Conservation (phyloP, 1,140 invertebrate genomes). For the Littorina saxatilis region DNA sequence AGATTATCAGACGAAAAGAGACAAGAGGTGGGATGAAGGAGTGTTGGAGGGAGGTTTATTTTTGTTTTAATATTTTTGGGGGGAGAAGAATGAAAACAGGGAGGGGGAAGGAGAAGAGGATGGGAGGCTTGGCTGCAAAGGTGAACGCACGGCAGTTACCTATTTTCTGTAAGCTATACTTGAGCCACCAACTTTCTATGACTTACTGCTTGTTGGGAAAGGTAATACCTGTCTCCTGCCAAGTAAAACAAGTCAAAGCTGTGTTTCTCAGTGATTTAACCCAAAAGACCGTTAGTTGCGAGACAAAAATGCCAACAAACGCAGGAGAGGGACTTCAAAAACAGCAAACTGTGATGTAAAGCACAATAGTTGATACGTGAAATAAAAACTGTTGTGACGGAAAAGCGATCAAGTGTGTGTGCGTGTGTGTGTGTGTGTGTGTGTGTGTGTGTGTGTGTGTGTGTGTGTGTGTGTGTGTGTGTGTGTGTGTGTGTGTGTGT, state of each 20-base stretch:
- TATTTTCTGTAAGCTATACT: neutral
- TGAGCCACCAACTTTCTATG: neutral
- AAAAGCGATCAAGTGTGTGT: too few species aligned
- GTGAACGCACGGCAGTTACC: neutral
- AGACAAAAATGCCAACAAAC: neutral
- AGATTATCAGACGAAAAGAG: too few species aligned
- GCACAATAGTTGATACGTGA: too few species aligned
- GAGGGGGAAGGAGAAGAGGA: slow-evolving; percentile 13
- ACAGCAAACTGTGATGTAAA: too few species aligned
- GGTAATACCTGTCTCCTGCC: too few species aligned
- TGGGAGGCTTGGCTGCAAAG: neutral
- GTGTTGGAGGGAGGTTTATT: too few species aligned
- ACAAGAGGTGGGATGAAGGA: too few species aligned
- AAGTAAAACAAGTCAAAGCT: too few species aligned
- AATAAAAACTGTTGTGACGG: too few species aligned
- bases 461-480: slow-evolving; percentile 18
- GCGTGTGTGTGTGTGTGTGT: slow-evolving; percentile 33
- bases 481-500: slow-evolving; percentile 16
- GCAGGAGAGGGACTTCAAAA: too few species aligned
- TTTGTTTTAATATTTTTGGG: too few species aligned
- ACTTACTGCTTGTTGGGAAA: neutral
- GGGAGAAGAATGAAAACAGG: neutral
- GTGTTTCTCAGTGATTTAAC: neutral
- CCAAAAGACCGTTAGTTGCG: neutral
- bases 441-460: slow-evolving; percentile 30